phyloP scores from a whole-genome alignment of 2,113 vertebrate species.

The Stomatorhinus ivindoensis region DNA sequence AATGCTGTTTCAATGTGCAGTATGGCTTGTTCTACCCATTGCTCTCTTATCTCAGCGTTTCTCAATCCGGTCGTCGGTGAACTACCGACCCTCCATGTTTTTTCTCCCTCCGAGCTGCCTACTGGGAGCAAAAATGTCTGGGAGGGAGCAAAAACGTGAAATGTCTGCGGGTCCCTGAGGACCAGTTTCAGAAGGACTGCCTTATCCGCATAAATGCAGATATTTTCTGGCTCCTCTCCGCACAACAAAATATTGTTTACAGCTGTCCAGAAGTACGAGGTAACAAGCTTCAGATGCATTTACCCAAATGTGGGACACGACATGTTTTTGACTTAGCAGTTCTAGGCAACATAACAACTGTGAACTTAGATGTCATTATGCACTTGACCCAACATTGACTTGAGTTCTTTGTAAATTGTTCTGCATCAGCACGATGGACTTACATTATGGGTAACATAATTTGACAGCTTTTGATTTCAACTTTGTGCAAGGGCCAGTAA shows the following conservation, averaged over 20 bases:
- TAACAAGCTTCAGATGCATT: not conserved
- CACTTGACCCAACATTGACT: constrained; percentile 6
- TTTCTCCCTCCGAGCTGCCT: not conserved
- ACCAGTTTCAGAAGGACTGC: not conserved
- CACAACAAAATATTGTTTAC: not conserved
- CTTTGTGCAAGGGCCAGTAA: not conserved
- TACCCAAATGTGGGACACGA: not conserved
- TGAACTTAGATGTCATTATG: not conserved
- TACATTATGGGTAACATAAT: not conserved
- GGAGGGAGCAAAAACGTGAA: not conserved
- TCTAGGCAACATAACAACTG: not conserved
- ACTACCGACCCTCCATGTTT: not conserved
- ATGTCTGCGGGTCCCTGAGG: not conserved
- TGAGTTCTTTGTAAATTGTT: not conserved
- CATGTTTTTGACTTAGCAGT: not conserved
- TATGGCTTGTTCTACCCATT: not conserved
- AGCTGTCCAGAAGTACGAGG: not conserved
- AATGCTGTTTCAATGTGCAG: not conserved
- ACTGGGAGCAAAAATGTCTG: not conserved
- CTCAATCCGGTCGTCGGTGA: not conserved
- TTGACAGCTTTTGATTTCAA: not conserved
- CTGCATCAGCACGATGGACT: not conserved
- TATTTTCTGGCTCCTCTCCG: not conserved
- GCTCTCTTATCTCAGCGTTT: not conserved
- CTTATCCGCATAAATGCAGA: not conserved